Conservation (phyloP, 2,888 invertebrate species). For the Ganaspis brasiliensis region DNA sequence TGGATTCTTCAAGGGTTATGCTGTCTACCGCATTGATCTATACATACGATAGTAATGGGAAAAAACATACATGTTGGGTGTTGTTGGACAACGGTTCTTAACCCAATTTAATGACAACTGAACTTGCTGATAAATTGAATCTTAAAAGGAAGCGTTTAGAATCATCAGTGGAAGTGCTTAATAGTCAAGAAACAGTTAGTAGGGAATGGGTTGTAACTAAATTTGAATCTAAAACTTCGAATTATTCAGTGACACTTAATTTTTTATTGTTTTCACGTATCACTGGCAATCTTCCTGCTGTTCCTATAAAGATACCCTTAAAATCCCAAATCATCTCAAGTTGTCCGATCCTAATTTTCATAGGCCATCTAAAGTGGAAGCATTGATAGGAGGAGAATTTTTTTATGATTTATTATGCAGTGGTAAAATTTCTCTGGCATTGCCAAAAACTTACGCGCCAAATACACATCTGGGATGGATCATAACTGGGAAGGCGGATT, state of each 20-base stretch:
- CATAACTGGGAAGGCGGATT: neutral
- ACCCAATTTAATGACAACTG: neutral
- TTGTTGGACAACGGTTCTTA: slow-evolving; percentile 13
- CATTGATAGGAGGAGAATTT: slow-evolving; percentile 5
- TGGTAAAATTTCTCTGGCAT: no score
- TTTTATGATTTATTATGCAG: slow-evolving; percentile 2
- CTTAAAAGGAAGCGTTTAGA: neutral
- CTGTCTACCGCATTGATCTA: neutral
- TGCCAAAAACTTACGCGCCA: neutral
- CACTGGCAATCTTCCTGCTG: slow-evolving; percentile 2
- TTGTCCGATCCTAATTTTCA: slow-evolving; percentile 4
- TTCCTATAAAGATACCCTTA: neutral
- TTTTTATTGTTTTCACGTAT: neutral
- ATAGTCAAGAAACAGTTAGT: neutral
- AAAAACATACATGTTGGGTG: neutral
- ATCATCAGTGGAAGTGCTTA: neutral
- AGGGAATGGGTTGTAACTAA: neutral
- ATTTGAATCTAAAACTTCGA: neutral
- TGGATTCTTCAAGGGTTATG: neutral
- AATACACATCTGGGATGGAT: slow-evolving; percentile 8
- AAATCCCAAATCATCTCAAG: neutral
- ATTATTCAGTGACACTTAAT: neutral
- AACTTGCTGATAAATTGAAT: neutral
- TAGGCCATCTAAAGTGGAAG: neutral
- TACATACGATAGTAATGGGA: neutral